Conservation (phyloP, 2,888 invertebrate genomes). For the Hypomecis punctinalis region DNA sequence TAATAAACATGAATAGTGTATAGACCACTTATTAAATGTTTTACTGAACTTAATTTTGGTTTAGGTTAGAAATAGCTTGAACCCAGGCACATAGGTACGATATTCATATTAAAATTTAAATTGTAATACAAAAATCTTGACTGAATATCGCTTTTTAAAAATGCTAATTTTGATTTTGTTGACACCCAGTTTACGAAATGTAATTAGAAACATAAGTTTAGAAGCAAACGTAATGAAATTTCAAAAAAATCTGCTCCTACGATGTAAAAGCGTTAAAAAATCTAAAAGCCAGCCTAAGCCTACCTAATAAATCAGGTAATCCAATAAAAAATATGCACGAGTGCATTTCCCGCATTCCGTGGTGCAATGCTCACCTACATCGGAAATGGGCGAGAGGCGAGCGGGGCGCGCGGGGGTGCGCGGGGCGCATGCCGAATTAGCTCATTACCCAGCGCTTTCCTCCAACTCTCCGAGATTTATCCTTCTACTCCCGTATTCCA, state of each 20-base stretch:
- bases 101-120: too few species aligned
- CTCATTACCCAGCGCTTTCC: conserved; percentile 67
- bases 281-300: too few species aligned
- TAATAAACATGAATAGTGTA: neutral
- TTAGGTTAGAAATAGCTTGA: too few species aligned
- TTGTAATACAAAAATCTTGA: too few species aligned
- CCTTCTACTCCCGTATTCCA: conserved; percentile 61
- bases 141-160: too few species aligned
- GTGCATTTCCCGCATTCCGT: conserved; percentile 58
- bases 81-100: too few species aligned
- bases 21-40: neutral
- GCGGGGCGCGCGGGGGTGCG: conserved; percentile 30
- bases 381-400: conserved; percentile 42
- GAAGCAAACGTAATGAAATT: too few species aligned
- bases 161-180: too few species aligned
- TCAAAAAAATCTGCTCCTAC: too few species aligned
- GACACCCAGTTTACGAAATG: too few species aligned
- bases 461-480: conserved; percentile 60
- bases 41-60: neutral
- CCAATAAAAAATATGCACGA: conserved; percentile 39
- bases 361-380: conserved; percentile 52
- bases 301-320: conserved; percentile 13
- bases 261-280: too few species aligned
- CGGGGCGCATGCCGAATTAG: conserved; percentile 69
- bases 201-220: too few species aligned